Percentiles rank a stretch among this genome's conserved stretches.
phyloP scores from a whole-genome alignment of 2,113 vertebrate genomes.

The Phyllostomus hastatus region DNA sequence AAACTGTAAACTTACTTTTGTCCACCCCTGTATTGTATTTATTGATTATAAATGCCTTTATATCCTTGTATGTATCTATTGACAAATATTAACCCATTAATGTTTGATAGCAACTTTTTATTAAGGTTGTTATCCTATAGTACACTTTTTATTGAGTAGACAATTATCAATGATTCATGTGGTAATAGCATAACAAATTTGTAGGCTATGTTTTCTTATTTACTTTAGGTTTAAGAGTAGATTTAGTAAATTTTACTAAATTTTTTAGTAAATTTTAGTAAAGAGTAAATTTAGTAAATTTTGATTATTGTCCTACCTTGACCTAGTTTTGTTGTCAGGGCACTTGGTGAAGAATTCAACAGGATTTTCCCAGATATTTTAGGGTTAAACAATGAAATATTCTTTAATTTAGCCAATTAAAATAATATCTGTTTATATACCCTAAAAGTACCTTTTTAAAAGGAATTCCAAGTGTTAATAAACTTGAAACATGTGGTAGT shows the following conservation, averaged over 20 bases:
- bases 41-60: not conserved
- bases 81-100: not conserved
- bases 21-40: not conserved
- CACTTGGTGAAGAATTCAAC: not conserved
- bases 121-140: not conserved
- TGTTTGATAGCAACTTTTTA: not conserved
- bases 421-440: not conserved
- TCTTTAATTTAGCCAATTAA: not conserved
- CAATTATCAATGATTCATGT: not conserved
- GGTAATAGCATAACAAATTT: not conserved
- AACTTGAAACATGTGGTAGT: conserved; percentile 2
- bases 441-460: not conserved
- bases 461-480: not conserved
- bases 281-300: not conserved
- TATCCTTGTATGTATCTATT: not conserved
- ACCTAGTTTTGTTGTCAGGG: not conserved
- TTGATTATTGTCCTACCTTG: not conserved
- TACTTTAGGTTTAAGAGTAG: conserved; percentile 13
- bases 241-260: too few species aligned
- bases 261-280: too few species aligned
- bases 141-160: not conserved
- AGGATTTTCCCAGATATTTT: conserved; percentile 34
- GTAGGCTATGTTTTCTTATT: not conserved
- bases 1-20: not conserved
- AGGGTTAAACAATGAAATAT: not conserved